These are phyloP conservation scores for Muscicapa striata DNA, from an alignment of 2,797 vertebrate species.

Conservation along the genomic window DNA sequence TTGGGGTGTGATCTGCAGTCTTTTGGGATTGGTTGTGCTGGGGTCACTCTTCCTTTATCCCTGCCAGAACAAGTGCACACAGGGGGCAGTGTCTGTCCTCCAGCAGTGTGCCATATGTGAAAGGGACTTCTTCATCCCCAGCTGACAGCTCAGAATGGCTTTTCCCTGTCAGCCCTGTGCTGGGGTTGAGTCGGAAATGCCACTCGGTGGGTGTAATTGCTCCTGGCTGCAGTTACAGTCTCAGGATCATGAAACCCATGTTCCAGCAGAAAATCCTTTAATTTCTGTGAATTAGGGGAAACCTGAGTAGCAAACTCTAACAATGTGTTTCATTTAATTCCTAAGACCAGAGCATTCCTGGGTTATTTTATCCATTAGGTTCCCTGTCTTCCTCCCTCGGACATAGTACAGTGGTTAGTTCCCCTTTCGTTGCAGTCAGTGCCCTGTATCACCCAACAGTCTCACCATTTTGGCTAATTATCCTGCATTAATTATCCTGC, in stretches of 20 bases:
- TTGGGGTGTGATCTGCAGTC: not conserved
- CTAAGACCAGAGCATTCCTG: not conserved
- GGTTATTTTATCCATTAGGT: not conserved
- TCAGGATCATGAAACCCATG: not conserved
- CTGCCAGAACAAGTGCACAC: not conserved
- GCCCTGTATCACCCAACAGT: not conserved
- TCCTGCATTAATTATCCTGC: not conserved
- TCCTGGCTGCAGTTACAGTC: slow-evolving; percentile 5
- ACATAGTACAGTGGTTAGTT: not conserved
- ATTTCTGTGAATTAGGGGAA: slow-evolving; percentile 53
- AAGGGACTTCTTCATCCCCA: not conserved
- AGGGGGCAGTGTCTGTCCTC: not conserved
- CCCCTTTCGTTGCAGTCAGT: not conserved
- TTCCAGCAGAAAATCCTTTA: slow-evolving; percentile 29
- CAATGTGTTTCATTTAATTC: slow-evolving; percentile 34
- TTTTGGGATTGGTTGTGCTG: not conserved
- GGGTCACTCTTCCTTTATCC: not conserved
- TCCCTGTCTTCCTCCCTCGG: accelerated
- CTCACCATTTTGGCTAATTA: not conserved
- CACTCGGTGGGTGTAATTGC: not conserved
- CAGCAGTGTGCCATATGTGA: not conserved
- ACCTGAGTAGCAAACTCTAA: slow-evolving; percentile 12
- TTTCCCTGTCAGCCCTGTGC: not conserved
- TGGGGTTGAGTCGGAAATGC: not conserved
- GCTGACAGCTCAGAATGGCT: not conserved